Evolutionary conservation across 1,140 invertebrate species (phyloP).

Genomic region (Drosophila kohkoa): DNA sequence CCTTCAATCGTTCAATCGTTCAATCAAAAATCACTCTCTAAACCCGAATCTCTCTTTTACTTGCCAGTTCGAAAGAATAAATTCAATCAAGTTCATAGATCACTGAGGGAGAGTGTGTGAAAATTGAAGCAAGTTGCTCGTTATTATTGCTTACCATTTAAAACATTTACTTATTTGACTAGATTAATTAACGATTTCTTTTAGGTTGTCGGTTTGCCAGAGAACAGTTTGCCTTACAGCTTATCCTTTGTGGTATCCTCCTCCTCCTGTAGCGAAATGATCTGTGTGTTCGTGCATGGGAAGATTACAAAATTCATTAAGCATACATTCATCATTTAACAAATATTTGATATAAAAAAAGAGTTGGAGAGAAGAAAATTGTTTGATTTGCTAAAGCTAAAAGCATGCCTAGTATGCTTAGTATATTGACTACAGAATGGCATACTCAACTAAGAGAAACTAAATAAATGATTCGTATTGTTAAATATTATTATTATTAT

Average conservation of each 20-base stretch:
- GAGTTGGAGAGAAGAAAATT: not conserved
- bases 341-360: not conserved
- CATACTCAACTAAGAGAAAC: slow-evolving; percentile 35
- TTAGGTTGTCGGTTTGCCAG: not conserved
- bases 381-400: slow-evolving; percentile 19
- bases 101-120: slow-evolving; percentile 22
- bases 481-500: slow-evolving; percentile 8
- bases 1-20: not conserved
- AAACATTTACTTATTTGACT: slow-evolving; percentile 50
- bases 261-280: slow-evolving; percentile 84
- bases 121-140: slow-evolving; percentile 41
- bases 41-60: not conserved
- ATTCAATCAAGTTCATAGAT: slow-evolving; percentile 19
- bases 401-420: slow-evolving; percentile 15
- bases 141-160: slow-evolving; percentile 68
- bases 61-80: not conserved
- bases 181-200: slow-evolving; percentile 33
- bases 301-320: slow-evolving; percentile 26
- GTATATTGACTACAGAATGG: slow-evolving; percentile 9
- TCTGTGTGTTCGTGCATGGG: slow-evolving; percentile 57
- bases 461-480: slow-evolving; percentile 13
- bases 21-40: not conserved
- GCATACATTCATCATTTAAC: not conserved
- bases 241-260: slow-evolving; percentile 84
- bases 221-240: slow-evolving; percentile 29